These are phyloP conservation scores for Drosophila takahashii DNA, from an alignment of 1,140 invertebrate species.

Conservation along the genomic window DNA sequence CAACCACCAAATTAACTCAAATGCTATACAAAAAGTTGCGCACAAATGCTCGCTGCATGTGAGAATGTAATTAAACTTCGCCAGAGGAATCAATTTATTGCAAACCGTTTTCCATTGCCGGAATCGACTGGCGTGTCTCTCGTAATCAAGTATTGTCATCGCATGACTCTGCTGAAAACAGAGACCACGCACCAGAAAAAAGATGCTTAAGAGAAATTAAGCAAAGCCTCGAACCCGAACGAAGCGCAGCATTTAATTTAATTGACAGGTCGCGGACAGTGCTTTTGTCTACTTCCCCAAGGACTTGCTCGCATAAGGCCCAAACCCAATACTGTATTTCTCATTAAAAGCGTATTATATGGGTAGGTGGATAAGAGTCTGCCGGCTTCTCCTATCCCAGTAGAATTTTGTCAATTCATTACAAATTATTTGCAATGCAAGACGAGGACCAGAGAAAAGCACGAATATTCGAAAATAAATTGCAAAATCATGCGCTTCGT, in stretches of 20 bases:
- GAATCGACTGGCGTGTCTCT: slow-evolving; percentile 54
- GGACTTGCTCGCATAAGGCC: slow-evolving; percentile 6
- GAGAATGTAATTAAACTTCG: slow-evolving; percentile 80
- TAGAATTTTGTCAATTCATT: slow-evolving; percentile 77
- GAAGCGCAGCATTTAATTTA: slow-evolving; percentile 69
- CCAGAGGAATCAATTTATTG: slow-evolving; percentile 44
- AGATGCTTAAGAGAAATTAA: slow-evolving; percentile 77
- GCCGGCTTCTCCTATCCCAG: slow-evolving; percentile 28
- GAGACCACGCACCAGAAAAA: slow-evolving; percentile 11
- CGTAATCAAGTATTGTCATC: slow-evolving; percentile 78
- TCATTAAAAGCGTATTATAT: slow-evolving; percentile 78
- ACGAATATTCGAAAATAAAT: slow-evolving; percentile 53
- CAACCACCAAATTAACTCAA: slow-evolving; percentile 37
- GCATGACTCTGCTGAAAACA: slow-evolving; percentile 64
- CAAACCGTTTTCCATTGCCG: slow-evolving; percentile 19
- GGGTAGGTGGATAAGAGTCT: slow-evolving; percentile 26
- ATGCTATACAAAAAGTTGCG: slow-evolving; percentile 19
- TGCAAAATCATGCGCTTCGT: slow-evolving; percentile 74
- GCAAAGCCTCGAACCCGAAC: slow-evolving; percentile 52
- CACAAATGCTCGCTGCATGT: slow-evolving; percentile 70
- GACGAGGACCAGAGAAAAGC: slow-evolving; percentile 24
- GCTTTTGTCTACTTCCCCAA: slow-evolving; percentile 26
- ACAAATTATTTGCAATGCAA: slow-evolving; percentile 63
- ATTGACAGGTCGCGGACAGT: slow-evolving; percentile 73
- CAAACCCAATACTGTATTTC: slow-evolving; percentile 22